These are phyloP conservation scores for Ligdia adustata DNA, from an alignment of 2,888 invertebrate species.

Conservation along the genomic window DNA sequence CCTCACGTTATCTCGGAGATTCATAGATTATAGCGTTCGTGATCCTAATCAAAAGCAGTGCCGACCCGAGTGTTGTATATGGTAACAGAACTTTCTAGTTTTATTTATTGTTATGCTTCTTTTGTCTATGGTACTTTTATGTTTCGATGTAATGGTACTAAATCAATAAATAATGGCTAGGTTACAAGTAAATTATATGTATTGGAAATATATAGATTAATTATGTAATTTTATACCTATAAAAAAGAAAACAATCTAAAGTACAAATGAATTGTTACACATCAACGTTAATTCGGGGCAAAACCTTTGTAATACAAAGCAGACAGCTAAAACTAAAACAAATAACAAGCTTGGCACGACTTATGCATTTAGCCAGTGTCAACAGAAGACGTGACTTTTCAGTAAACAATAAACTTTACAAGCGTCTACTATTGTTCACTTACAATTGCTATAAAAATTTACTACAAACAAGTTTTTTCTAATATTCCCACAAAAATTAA, in stretches of 20 bases:
- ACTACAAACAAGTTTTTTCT: not conserved
- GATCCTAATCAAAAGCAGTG: slow-evolving; percentile 16
- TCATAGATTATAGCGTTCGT: slow-evolving; percentile 12
- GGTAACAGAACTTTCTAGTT: slow-evolving; percentile 10
- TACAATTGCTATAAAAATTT: not conserved
- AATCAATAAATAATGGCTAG: not conserved
- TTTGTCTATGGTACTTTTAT: not conserved
- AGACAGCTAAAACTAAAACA: not conserved
- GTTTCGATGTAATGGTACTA: not conserved
- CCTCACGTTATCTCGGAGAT: slow-evolving; percentile 5
- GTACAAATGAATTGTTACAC: too few species aligned
- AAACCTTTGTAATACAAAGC: too few species aligned
- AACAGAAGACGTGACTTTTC: not conserved
- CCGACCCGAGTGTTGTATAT: slow-evolving; percentile 7
- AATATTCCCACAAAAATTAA: slow-evolving; percentile 2
- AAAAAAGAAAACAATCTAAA: too few species aligned
- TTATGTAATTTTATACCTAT: too few species aligned
- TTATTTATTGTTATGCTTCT: slow-evolving; percentile 4
- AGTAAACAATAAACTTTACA: slow-evolving; percentile 4
- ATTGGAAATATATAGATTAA: too few species aligned
- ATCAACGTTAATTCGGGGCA: too few species aligned
- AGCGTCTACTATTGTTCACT: slow-evolving; percentile 2
- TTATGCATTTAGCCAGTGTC: not conserved
- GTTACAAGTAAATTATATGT: too few species aligned
- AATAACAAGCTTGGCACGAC: not conserved